Evolutionary conservation across 2,797 vertebrate genomes (phyloP).

Genomic region (Xenops minutus): DNA sequence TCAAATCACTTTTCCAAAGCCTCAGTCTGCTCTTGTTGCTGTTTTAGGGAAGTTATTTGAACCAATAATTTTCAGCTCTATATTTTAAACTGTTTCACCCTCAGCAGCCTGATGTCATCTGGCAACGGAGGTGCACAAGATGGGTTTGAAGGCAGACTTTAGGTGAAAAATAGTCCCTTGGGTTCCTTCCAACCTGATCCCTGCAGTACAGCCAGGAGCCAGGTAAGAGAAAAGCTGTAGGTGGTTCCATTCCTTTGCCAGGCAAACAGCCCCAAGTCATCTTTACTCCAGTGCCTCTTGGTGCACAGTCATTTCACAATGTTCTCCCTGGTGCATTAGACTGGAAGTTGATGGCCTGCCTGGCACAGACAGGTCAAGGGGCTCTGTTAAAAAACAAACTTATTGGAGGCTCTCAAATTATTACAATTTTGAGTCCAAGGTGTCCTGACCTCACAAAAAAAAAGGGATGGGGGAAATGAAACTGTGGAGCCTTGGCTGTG

Average conservation of each 20-base stretch:
- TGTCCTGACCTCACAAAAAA: background rate
- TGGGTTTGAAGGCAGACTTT: background rate
- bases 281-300: background rate
- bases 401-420: background rate
- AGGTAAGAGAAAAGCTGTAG: background rate
- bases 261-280: background rate
- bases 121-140: background rate
- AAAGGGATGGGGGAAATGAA: background rate
- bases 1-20: background rate
- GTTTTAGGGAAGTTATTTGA: background rate
- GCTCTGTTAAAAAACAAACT: background rate
- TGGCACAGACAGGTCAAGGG: background rate
- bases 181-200: background rate
- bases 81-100: background rate
- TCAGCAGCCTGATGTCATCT: background rate
- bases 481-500: background rate
- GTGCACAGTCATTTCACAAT: slow-evolving; percentile 4
- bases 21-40: background rate
- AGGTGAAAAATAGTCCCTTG: background rate
- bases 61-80: background rate
- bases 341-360: slow-evolving; percentile 5
- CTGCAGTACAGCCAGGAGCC: background rate
- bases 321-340: slow-evolving; percentile 7
- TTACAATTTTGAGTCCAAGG: background rate
- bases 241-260: background rate